Percentiles rank a stretch among this genome's conserved stretches.
These are phyloP conservation scores for Eilema griseolum DNA, from an alignment of 2,888 invertebrate species.

Conservation along the genomic window DNA sequence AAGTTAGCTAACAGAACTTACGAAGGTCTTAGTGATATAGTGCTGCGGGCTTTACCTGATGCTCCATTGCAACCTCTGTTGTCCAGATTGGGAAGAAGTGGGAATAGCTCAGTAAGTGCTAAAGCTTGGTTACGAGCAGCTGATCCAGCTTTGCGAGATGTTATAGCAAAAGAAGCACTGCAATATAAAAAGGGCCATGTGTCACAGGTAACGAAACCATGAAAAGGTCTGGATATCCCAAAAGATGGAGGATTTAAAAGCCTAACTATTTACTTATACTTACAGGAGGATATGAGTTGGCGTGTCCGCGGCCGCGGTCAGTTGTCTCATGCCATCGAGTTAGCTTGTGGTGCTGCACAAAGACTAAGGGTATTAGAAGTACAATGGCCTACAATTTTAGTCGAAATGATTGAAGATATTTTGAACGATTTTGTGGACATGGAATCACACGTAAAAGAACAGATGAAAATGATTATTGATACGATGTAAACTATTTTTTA, in stretches of 20 bases:
- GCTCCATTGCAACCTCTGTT: constrained; percentile 92
- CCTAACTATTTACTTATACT: constrained; percentile 27
- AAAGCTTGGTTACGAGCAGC: constrained; percentile 91
- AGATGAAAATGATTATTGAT: constrained; percentile 86
- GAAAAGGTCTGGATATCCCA: background rate
- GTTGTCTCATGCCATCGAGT: constrained; percentile 90
- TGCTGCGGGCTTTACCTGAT: constrained; percentile 93
- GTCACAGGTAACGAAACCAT: constrained; percentile 70
- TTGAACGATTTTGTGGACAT: constrained; percentile 93
- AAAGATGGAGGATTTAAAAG: background rate
- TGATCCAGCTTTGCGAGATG: constrained; percentile 92
- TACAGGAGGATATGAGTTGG: constrained; percentile 91
- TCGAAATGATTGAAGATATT: constrained; percentile 92
- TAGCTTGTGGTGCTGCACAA: constrained; percentile 92
- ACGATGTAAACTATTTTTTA: constrained; percentile 56
- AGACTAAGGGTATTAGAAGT: constrained; percentile 91
- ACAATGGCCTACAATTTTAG: constrained; percentile 92
- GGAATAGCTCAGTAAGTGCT: constrained; percentile 80
- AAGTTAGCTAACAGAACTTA: constrained; percentile 90
- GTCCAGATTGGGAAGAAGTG: constrained; percentile 89
- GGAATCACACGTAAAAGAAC: constrained; percentile 92
- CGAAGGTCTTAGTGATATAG: constrained; percentile 92
- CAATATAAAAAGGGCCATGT: constrained; percentile 91
- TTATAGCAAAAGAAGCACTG: constrained; percentile 95
- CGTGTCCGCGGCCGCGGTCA: constrained; percentile 92